phyloP scores from a whole-genome alignment of 2,797 vertebrate species.

The Clamator glandarius region DNA sequence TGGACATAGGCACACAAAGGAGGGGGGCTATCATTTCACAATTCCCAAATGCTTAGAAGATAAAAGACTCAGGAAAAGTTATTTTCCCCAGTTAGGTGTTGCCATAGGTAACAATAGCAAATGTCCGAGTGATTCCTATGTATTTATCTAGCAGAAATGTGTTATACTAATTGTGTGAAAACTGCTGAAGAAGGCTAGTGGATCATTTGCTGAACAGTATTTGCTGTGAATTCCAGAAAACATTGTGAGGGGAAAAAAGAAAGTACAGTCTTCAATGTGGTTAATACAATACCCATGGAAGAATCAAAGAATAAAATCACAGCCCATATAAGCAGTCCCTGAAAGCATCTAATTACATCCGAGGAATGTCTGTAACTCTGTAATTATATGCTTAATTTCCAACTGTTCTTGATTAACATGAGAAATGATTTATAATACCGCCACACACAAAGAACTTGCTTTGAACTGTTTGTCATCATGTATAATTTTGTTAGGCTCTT shows the following conservation, averaged over 20 bases:
- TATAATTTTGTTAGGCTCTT: not conserved
- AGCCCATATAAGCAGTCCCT: not conserved
- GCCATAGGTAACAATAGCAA: not conserved
- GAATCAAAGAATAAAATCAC: not conserved
- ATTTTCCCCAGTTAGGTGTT: not conserved
- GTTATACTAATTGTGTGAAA: not conserved
- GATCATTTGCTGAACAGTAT: not conserved
- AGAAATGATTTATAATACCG: not conserved
- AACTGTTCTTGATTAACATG: slow-evolving; percentile 42
- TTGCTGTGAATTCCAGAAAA: not conserved
- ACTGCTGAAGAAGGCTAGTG: not conserved
- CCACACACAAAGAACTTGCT: not conserved
- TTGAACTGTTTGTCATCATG: not conserved
- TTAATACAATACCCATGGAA: not conserved
- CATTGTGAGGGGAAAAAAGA: not conserved
- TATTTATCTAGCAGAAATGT: not conserved
- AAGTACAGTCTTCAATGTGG: not conserved
- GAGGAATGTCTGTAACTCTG: not conserved
- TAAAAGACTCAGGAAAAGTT: not conserved
- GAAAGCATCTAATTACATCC: slow-evolving; percentile 30
- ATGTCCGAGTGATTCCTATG: not conserved
- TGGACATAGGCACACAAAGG: not conserved
- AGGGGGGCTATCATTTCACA: not conserved
- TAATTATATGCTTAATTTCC: slow-evolving; percentile 50
- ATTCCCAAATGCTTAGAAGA: accelerated